phyloP scores from a whole-genome alignment of 1,140 invertebrate species.

The Akabosia matsudoensis region DNA sequence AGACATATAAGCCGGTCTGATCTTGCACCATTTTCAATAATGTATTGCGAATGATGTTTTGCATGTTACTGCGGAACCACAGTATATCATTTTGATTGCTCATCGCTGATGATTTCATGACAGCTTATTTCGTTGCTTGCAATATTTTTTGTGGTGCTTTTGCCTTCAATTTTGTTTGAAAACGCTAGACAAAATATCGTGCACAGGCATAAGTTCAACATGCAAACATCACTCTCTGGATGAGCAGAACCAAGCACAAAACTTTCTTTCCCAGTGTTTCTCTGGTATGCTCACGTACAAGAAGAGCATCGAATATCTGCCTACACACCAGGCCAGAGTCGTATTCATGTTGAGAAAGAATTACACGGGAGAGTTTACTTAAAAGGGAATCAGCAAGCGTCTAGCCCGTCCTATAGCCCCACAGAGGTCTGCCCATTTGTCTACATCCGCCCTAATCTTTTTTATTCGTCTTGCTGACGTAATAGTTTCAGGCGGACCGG shows the following conservation, averaged over 20 bases:
- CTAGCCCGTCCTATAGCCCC: slow-evolving; percentile 25
- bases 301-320: not conserved
- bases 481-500: slow-evolving; percentile 22
- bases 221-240: not conserved
- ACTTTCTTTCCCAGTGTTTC: not conserved
- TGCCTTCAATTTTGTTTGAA: no score
- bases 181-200: no score
- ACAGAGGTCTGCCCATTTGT: slow-evolving; percentile 36
- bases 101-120: no score
- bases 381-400: not conserved
- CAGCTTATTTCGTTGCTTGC: no score
- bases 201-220: not conserved
- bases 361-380: slow-evolving; percentile 13
- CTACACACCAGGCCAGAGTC: not conserved
- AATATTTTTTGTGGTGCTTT: no score
- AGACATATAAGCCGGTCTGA: no score
- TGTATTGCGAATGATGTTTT: no score
- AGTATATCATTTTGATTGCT: no score
- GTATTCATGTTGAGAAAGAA: not conserved
- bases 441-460: slow-evolving; percentile 44
- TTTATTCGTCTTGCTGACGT: slow-evolving; percentile 36
- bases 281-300: not conserved
- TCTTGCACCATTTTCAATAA: no score
- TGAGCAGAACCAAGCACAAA: not conserved
- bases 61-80: no score